Conservation (phyloP, 1,140 invertebrate species). For the Drosophila pseudoobscura region DNA sequence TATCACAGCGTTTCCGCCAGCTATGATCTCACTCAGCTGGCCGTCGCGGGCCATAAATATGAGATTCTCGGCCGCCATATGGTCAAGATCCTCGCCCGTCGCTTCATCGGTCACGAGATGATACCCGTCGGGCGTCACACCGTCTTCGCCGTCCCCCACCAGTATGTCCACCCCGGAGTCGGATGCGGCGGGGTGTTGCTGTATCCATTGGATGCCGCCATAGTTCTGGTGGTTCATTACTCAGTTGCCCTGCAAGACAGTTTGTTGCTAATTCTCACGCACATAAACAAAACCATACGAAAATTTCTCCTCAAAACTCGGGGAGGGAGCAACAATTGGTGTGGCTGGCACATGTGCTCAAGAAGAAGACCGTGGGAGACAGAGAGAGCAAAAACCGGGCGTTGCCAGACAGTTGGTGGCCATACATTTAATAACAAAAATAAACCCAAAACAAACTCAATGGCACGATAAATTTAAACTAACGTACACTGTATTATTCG, state of each 20-base stretch:
- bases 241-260: slow-evolving; percentile 39
- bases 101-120: slow-evolving; percentile 39
- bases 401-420: slow-evolving; percentile 45
- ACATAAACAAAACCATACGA: slow-evolving; percentile 28
- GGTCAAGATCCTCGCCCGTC: slow-evolving; percentile 81
- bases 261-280: slow-evolving; percentile 18
- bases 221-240: slow-evolving; percentile 71
- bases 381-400: slow-evolving; percentile 24
- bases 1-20: slow-evolving; percentile 83
- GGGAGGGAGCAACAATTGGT: slow-evolving; percentile 66
- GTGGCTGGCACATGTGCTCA: slow-evolving; percentile 64
- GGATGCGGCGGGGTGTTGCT: slow-evolving; percentile 59
- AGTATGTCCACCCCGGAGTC: slow-evolving; percentile 62
- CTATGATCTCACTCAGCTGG: slow-evolving; percentile 67
- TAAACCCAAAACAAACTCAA: background rate
- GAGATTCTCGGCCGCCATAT: slow-evolving; percentile 86
- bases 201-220: slow-evolving; percentile 80
- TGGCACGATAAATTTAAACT: background rate
- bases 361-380: slow-evolving; percentile 40
- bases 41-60: slow-evolving; percentile 86
- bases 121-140: slow-evolving; percentile 38
- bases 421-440: background rate
- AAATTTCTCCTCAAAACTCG: slow-evolving; percentile 9
- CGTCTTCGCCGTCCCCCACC: slow-evolving; percentile 39
- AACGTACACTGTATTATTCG: background rate